A percentile compares a stretch with the other conserved stretches of the same genome.
These are phyloP conservation scores for Forbesichthys agassizii DNA, from an alignment of 2,113 vertebrate species.

Conservation along the genomic window DNA sequence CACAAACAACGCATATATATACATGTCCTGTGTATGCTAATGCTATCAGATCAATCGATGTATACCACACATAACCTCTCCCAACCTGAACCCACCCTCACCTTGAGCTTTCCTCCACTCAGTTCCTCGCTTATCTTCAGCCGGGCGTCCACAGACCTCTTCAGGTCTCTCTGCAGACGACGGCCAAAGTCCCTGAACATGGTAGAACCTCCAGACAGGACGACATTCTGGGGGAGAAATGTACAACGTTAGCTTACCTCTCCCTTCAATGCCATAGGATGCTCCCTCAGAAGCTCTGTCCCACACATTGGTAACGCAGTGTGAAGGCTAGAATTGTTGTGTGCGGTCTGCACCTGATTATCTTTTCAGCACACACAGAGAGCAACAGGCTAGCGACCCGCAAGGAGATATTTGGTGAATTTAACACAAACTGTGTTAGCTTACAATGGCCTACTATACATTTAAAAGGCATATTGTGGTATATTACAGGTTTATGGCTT, in stretches of 20 bases:
- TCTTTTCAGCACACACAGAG: too few species aligned
- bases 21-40: not conserved
- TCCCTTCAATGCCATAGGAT: too few species aligned
- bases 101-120: constrained; percentile 97
- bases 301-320: too few species aligned
- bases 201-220: constrained; percentile 88
- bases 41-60: not conserved
- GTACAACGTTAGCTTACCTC: too few species aligned
- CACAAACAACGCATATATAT: not conserved
- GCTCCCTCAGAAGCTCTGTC: too few species aligned
- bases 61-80: too few species aligned
- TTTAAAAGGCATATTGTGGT: too few species aligned
- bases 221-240: constrained; percentile 58
- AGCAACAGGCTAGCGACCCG: too few species aligned
- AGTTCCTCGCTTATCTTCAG: constrained; percentile 98
- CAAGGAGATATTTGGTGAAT: not conserved
- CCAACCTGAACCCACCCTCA: constrained; percentile 40
- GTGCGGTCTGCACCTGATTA: too few species aligned
- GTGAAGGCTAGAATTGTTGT: too few species aligned
- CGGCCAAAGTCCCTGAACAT: constrained; percentile 99
- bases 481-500: too few species aligned
- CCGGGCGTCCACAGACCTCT: constrained; percentile 93
- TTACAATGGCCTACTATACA: not conserved
- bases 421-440: not conserved
- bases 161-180: constrained; percentile 93